These are phyloP conservation scores for Drosophila sp. DNA, from an alignment of 1,140 invertebrate genomes.

Conservation along the genomic window DNA sequence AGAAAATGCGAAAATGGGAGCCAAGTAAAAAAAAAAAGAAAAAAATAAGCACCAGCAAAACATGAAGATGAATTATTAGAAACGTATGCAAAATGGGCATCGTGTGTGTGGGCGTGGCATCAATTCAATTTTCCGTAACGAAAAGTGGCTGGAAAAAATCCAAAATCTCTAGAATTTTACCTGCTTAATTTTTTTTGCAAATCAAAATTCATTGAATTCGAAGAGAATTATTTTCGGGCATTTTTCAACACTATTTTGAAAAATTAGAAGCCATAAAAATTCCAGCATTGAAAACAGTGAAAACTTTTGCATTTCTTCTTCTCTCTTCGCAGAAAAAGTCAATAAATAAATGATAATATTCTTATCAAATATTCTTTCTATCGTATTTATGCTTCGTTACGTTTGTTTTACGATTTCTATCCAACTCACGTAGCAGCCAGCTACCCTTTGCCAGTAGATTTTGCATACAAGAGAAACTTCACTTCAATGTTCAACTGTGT, in stretches of 20 bases:
- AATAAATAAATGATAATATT: too few species aligned
- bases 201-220: background rate
- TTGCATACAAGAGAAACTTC: background rate
- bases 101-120: background rate
- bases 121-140: background rate
- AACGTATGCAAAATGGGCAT: conserved; percentile 73
- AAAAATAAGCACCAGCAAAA: conserved; percentile 38
- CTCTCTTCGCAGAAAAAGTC: too few species aligned
- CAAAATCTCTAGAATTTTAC: background rate
- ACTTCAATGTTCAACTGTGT: conserved; percentile 1
- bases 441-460: too few species aligned
- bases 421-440: too few species aligned
- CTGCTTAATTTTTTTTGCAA: background rate
- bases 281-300: too few species aligned
- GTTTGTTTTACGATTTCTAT: too few species aligned
- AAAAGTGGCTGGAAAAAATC: background rate
- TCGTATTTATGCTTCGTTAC: too few species aligned
- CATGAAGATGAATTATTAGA: conserved; percentile 72
- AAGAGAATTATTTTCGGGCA: background rate
- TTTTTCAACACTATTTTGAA: too few species aligned
- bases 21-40: background rate
- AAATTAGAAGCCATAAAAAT: too few species aligned
- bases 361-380: too few species aligned
- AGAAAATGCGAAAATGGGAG: background rate
- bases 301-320: too few species aligned